Evolutionary conservation across 2,797 vertebrate species (phyloP).

Genomic region (Enteromius fasciolatus): DNA sequence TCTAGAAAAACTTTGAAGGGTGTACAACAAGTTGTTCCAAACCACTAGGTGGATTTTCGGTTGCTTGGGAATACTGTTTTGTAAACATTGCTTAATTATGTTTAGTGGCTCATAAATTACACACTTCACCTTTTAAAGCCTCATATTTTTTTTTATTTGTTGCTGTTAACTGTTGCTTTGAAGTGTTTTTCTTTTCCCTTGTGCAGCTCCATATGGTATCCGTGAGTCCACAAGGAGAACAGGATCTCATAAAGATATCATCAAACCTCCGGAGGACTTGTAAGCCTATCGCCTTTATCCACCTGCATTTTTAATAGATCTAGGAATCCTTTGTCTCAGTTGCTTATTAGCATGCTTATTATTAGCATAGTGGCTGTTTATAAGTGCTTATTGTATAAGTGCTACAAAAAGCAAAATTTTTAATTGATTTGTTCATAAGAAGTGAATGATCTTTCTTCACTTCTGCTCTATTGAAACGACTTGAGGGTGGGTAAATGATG

Average conservation of each 20-base stretch:
- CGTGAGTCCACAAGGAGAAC: slow-evolving; percentile 94
- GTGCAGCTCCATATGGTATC: slow-evolving; percentile 93
- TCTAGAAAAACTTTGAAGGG: not conserved
- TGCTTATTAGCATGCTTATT: not conserved
- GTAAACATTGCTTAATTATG: not conserved
- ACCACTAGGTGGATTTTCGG: not conserved
- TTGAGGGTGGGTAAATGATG: not conserved
- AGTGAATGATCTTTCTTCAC: rapidly evolving
- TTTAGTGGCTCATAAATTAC: not conserved
- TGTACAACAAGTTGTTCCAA: not conserved
- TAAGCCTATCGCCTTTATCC: slow-evolving; percentile 68
- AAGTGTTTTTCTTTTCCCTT: slow-evolving; percentile 16
- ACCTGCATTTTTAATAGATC: not conserved
- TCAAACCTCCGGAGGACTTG: slow-evolving; percentile 83
- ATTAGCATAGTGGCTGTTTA: not conserved
- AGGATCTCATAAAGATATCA: slow-evolving; percentile 87
- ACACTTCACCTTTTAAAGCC: not conserved
- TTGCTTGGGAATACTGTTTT: not conserved
- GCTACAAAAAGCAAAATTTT: not conserved
- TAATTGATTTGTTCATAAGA: not conserved
- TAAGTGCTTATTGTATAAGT: not conserved
- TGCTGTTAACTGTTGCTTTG: not conserved
- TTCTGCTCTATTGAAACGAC: not conserved
- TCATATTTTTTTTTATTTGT: not conserved
- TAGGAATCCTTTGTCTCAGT: not conserved